phyloP scores from a whole-genome alignment of 1,140 invertebrate species.

The Drosophila carrolli region DNA sequence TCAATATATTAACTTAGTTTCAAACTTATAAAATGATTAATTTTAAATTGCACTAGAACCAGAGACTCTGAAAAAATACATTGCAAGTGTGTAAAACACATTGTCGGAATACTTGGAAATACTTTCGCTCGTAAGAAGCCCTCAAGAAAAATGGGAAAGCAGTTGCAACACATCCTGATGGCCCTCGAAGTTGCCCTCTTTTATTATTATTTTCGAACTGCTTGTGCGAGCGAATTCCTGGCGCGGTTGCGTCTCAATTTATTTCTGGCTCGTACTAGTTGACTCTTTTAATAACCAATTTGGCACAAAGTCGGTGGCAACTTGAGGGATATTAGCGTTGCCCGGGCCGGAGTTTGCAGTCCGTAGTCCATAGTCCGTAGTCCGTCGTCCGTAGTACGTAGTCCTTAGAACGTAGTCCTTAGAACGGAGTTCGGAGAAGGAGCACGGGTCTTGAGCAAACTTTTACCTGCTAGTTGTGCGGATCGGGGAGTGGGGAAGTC shows the following conservation, averaged over 20 bases:
- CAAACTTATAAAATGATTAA: not conserved
- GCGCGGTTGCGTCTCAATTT: constrained; percentile 39
- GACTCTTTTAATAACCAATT: constrained; percentile 79
- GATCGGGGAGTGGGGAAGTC: constrained; percentile 3
- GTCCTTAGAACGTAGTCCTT: no score
- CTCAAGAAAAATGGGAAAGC: not conserved
- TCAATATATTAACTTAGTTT: no score
- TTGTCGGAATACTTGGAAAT: constrained; percentile 21
- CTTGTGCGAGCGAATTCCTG: constrained; percentile 10
- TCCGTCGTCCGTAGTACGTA: no score
- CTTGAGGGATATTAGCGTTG: constrained; percentile 46
- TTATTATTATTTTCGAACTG: constrained; percentile 31
- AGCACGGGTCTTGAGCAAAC: constrained; percentile 18
- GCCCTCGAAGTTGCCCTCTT: constrained; percentile 7
- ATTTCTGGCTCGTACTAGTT: constrained; percentile 51
- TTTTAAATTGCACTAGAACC: not conserved
- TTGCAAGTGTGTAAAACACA: constrained; percentile 10
- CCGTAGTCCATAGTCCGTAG: not conserved
- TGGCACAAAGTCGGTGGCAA: constrained; percentile 62
- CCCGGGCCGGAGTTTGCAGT: not conserved
- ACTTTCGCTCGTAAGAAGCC: constrained; percentile 10
- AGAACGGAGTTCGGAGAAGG: not conserved
- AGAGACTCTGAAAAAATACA: not conserved
- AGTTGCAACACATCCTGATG: constrained; percentile 14
- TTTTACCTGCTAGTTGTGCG: constrained; percentile 25